Evolutionary conservation across 1,140 invertebrate genomes (phyloP).

Genomic region (Cryptotermes secundus): DNA sequence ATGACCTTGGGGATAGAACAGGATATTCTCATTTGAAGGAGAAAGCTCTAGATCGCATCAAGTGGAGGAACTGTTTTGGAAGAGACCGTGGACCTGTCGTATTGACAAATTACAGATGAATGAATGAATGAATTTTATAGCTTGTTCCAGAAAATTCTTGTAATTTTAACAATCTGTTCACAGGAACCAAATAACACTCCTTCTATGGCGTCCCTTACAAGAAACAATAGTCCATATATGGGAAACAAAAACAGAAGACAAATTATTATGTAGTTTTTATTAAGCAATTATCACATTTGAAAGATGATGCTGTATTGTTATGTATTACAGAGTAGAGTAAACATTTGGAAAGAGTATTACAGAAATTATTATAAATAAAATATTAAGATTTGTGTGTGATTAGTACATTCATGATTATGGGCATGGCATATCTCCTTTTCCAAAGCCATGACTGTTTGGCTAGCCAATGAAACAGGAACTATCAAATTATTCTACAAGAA

Average conservation of each 20-base stretch:
- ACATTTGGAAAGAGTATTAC: not conserved
- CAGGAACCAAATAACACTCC: too few species aligned
- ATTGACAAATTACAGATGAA: too few species aligned
- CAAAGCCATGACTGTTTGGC: not conserved
- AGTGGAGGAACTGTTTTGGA: too few species aligned
- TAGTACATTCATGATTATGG: constrained; percentile 11
- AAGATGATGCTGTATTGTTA: constrained; percentile 22
- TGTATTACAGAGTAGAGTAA: constrained; percentile 22
- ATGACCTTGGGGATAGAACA: too few species aligned
- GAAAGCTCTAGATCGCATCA: too few species aligned
- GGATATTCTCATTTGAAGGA: too few species aligned
- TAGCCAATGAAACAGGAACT: constrained; percentile 2
- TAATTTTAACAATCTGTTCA: too few species aligned
- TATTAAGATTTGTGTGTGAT: constrained; percentile 13
- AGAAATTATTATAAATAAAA: constrained; percentile 20
- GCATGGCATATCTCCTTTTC: constrained; percentile 23
- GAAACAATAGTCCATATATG: not conserved
- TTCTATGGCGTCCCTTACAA: too few species aligned
- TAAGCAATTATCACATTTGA: constrained; percentile 36
- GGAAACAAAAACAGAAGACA: constrained; percentile 10
- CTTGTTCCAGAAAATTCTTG: too few species aligned
- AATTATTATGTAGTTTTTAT: constrained; percentile 31
- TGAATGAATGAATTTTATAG: too few species aligned
- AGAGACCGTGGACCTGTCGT: too few species aligned
- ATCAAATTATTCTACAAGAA: not conserved